These are phyloP conservation scores for Galago senegalensis DNA, from an alignment of 2,797 vertebrate genomes.

Conservation along the genomic window DNA sequence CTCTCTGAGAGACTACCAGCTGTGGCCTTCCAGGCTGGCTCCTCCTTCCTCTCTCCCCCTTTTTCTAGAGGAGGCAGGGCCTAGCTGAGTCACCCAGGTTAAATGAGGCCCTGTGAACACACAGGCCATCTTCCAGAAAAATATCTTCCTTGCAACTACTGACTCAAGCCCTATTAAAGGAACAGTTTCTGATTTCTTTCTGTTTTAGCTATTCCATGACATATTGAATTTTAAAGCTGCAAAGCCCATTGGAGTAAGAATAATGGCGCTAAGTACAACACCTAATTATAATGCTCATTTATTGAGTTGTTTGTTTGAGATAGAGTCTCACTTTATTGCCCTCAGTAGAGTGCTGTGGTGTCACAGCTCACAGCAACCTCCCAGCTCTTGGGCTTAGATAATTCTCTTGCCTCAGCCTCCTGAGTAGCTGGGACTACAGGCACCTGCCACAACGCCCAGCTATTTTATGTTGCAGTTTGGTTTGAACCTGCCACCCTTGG, in stretches of 20 bases:
- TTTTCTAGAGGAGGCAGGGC: not conserved
- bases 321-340: no score
- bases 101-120: constrained; percentile 1
- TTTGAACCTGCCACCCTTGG: no score
- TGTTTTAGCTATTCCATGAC: not conserved
- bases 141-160: not conserved
- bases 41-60: not conserved
- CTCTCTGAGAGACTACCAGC: not conserved
- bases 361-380: no score
- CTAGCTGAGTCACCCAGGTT: constrained; percentile 41
- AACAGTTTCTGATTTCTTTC: not conserved
- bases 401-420: no score
- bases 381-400: no score
- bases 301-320: not conserved
- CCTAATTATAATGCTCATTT: not conserved
- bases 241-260: not conserved
- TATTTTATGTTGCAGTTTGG: no score
- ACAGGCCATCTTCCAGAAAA: not conserved
- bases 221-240: constrained; percentile 11
- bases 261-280: not conserved
- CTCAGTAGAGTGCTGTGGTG: no score
- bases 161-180: constrained; percentile 11
- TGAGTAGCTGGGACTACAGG: no score
- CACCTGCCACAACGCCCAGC: no score
- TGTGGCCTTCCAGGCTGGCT: not conserved